Conservation (phyloP, 2,888 invertebrate species). For the Lampropteryx suffumata region DNA sequence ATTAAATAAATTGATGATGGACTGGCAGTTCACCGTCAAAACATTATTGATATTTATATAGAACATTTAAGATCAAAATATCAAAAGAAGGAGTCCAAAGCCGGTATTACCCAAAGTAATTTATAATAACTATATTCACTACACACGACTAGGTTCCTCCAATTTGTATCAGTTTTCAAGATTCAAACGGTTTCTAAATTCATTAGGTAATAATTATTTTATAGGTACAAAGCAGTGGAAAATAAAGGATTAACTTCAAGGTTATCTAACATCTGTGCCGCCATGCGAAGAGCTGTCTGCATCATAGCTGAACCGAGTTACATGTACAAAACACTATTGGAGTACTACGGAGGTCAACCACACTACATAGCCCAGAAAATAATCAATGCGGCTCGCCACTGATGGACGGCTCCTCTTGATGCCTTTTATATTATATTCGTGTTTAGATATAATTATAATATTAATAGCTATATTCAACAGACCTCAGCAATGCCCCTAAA, state of each 20-base stretch:
- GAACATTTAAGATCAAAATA: too few species aligned
- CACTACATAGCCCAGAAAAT: conserved; percentile 52
- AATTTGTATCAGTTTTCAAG: neutral
- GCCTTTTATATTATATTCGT: too few species aligned
- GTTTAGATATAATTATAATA: too few species aligned
- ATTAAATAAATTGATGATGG: too few species aligned
- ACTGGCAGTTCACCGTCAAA: too few species aligned
- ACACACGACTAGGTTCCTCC: too few species aligned
- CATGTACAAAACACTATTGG: conserved; percentile 56
- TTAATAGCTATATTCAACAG: too few species aligned
- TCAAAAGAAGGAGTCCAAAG: too few species aligned
- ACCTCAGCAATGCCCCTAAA: too few species aligned
- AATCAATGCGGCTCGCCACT: conserved; percentile 36
- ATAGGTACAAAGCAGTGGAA: conserved; percentile 52
- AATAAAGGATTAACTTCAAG: conserved; percentile 45
- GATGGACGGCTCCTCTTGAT: neutral
- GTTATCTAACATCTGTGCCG: conserved; percentile 41
- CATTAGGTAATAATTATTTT: conserved; percentile 13
- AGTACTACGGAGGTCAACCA: conserved; percentile 51
- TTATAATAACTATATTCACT: too few species aligned
- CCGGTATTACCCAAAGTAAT: too few species aligned
- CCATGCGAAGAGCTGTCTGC: conserved; percentile 52
- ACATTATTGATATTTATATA: too few species aligned
- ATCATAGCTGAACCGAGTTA: conserved; percentile 43
- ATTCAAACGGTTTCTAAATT: neutral